Base-by-base conservation (phyloP, 2,888 invertebrate genomes). In the Leptothorax acervorum region DNA sequence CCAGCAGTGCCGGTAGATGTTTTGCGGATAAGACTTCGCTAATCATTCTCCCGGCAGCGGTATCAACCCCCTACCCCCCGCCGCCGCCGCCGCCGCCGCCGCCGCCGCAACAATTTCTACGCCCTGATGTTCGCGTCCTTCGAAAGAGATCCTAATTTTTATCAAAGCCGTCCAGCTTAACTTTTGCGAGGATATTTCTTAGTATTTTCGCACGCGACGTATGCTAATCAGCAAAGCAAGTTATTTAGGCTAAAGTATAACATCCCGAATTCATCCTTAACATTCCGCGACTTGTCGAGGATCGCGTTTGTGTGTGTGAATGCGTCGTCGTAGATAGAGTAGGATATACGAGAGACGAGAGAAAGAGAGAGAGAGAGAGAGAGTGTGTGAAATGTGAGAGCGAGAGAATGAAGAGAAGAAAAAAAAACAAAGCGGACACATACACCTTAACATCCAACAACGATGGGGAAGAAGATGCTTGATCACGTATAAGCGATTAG, bases 151-250 rank as follows among this genome's bases (percentile, higher is more conserved):
- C 94, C 94, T 95, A 94, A 94, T 95, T 95, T 90, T 94, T 91
- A 94, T 94, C 94, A 94, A 92, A 94, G 94, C 95, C 95, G 95
- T 95, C 95, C 95, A 95, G 93, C 94, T 94, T 94, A 93, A 94
- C 93, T 93, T 90, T 93, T 92, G 93, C 93, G 93, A 94, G 93
- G 92, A 94, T 94, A 94, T 94, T 93, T 93, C 93, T 92, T 93
- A 91, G 92, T 94, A 95, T 94, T 95, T 94, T 95, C 93, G 93
- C 94, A 94, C 91, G 92, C 92, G 90, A 93, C 88, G 91, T 90
- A 91, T 92, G 89, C 85, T 89, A 89, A 89, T 90, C 90, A 88
- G 90, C 90, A 90, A 84, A 81, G 83, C 79, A 82, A 83, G 78
- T 89, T 90, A 90, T 85, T 89, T 90, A 90, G 89, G 89, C 89